A percentile compares a stretch with the other conserved stretches of the same genome.
Conservation (phyloP, 2,888 invertebrate genomes). For the Lasioglossum leucozonium region DNA sequence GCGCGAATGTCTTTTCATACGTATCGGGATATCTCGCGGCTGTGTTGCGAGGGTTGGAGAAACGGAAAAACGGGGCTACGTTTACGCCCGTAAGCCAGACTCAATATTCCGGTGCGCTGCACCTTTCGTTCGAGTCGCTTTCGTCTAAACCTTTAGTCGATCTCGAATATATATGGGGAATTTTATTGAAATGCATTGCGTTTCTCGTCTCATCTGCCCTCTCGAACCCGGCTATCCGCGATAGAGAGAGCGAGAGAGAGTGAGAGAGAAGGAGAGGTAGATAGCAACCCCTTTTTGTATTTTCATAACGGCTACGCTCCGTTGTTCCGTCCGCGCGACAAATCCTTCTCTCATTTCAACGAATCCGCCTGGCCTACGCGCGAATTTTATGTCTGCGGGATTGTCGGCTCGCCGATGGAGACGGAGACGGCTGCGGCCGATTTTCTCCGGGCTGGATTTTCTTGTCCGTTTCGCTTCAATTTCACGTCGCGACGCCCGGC, state of each 20-base stretch:
- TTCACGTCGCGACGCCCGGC: not conserved
- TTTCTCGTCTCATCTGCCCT: constrained; percentile 49
- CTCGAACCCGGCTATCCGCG: not conserved
- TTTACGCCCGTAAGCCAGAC: constrained; percentile 55
- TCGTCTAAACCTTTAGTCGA: constrained; percentile 65
- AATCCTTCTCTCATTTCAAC: constrained; percentile 42
- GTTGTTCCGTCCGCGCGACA: constrained; percentile 2
- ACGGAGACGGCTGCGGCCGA: not conserved
- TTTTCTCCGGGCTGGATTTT: not conserved
- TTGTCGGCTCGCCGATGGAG: constrained; percentile 6
- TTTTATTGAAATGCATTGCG: constrained; percentile 69
- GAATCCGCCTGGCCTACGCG: constrained; percentile 33
- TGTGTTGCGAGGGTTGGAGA: constrained; percentile 15
- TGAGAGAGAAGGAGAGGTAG: not conserved
- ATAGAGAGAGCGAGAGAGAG: not conserved
- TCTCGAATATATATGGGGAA: constrained; percentile 58
- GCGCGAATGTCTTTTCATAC: constrained; percentile 53
- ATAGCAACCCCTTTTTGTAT: constrained; percentile 12
- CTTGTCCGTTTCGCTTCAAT: not conserved
- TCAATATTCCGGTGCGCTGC: constrained; percentile 59
- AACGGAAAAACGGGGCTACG: constrained; percentile 46
- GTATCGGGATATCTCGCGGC: constrained; percentile 33
- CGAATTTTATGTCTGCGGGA: constrained; percentile 11
- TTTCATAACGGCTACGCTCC: constrained; percentile 19
- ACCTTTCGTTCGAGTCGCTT: constrained; percentile 58